Evolutionary conservation across 2,797 vertebrate species (phyloP).

Genomic region (Anguilla obscura): DNA sequence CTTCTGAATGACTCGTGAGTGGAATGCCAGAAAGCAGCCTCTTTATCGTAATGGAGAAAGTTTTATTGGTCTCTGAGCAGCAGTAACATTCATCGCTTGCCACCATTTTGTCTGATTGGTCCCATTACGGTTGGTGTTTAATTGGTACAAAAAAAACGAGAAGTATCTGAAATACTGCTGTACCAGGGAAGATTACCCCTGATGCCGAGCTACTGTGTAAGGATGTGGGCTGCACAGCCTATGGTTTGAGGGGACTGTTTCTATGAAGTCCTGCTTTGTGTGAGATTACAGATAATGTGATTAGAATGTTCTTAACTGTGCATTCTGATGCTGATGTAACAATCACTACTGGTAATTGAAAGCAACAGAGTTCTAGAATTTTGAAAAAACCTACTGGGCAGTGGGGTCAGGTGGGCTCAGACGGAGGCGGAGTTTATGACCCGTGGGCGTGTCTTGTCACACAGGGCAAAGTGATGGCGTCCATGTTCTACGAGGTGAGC

Average conservation of each 20-base stretch:
- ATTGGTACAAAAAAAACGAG: neutral
- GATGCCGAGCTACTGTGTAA: neutral
- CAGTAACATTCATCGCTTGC: neutral
- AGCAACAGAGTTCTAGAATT: neutral
- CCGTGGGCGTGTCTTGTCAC: neutral
- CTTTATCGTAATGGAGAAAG: neutral
- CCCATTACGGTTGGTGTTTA: neutral
- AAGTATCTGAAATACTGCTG: neutral
- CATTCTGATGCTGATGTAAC: neutral
- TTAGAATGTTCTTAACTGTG: neutral
- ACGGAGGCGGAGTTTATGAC: too few species aligned
- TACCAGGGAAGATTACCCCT: neutral
- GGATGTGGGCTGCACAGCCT: neutral
- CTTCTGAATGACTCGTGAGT: neutral
- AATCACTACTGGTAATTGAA: neutral
- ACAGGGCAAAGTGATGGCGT: constrained; percentile 94
- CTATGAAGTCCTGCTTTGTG: neutral
- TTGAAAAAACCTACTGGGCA: too few species aligned
- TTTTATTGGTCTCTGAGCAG: neutral
- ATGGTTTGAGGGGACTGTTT: neutral
- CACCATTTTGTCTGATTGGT: neutral
- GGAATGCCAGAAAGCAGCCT: neutral
- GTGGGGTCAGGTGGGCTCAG: neutral
- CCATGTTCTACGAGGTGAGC: constrained; percentile 97
- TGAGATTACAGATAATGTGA: neutral